These are phyloP conservation scores for Alitta virens DNA, from an alignment of 2,888 invertebrate species.

Conservation along the genomic window DNA sequence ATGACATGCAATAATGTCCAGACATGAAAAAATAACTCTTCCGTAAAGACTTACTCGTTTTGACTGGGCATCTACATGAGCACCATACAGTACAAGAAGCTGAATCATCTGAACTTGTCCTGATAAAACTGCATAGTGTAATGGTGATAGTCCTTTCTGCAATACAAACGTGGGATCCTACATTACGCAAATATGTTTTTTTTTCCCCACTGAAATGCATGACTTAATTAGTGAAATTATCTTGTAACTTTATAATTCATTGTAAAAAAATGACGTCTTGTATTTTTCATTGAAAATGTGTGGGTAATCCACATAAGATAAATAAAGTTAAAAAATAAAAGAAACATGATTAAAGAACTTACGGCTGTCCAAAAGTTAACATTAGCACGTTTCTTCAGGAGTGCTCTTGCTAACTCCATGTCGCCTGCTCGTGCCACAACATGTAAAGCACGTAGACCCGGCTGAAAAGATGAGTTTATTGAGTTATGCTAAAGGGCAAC, in stretches of 20 bases:
- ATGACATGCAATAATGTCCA: too few relatives aligned
- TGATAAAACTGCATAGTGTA: slow-evolving; percentile 11
- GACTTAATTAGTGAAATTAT: too few relatives aligned
- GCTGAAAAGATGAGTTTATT: too few relatives aligned
- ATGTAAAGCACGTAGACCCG: slow-evolving; percentile 9
- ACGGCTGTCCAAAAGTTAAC: slow-evolving; percentile 14
- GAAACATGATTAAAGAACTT: not conserved
- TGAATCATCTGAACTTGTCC: slow-evolving; percentile 9
- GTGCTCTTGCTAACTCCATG: slow-evolving; percentile 11
- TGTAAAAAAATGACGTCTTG: too few relatives aligned
- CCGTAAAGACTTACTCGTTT: slow-evolving; percentile 5
- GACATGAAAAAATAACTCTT: too few relatives aligned
- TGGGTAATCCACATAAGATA: too few relatives aligned
- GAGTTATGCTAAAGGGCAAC: too few relatives aligned
- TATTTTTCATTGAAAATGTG: too few relatives aligned
- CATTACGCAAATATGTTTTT: too few relatives aligned
- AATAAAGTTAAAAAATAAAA: too few relatives aligned
- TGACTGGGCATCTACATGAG: not conserved
- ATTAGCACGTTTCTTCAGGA: slow-evolving; percentile 9
- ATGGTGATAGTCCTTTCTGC: slow-evolving; percentile 14
- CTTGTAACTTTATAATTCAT: not conserved
- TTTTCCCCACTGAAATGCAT: too few relatives aligned
- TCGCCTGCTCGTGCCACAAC: slow-evolving; percentile 12
- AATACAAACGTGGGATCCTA: too few relatives aligned
- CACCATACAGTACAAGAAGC: slow-evolving; percentile 9